A percentile compares a stretch with the other conserved stretches of the same genome.
Evolutionary conservation across 2,888 invertebrate genomes (phyloP).

Genomic region (Artemia sinica): DNA sequence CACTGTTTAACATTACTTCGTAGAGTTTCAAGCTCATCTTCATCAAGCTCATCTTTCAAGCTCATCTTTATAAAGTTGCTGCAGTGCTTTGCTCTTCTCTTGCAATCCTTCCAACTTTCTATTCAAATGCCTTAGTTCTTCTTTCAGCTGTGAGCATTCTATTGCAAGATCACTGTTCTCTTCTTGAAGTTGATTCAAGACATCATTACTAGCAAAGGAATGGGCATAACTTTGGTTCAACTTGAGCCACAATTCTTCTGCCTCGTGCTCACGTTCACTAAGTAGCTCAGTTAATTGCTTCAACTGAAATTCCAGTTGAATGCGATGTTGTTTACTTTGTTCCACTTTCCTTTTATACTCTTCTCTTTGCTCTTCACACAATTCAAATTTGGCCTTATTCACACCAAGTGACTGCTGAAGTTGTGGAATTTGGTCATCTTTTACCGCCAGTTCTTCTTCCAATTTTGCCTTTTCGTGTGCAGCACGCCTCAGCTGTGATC

Average conservation of each 20-base stretch:
- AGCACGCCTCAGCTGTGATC: background rate
- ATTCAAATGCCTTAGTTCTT: background rate
- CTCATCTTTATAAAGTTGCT: too few species aligned
- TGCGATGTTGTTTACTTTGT: background rate
- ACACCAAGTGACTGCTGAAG: background rate
- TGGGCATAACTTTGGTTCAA: background rate
- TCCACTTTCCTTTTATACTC: background rate
- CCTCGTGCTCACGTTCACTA: background rate
- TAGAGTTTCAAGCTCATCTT: background rate
- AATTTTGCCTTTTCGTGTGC: conserved; percentile 7
- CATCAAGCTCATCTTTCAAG: too few species aligned
- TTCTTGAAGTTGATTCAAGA: background rate
- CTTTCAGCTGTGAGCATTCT: background rate
- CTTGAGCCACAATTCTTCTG: background rate
- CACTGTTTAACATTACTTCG: background rate
- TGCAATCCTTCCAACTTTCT: background rate
- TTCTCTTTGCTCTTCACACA: background rate
- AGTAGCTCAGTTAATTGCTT: background rate
- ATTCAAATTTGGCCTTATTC: background rate
- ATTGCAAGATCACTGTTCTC: background rate
- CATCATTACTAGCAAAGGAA: background rate
- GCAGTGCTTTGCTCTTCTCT: too few species aligned
- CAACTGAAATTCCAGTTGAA: conserved; percentile 6
- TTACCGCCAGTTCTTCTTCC: background rate
- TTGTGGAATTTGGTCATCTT: background rate